phyloP scores from a whole-genome alignment of 2,888 invertebrate genomes.

The Boloria euphrosyne region DNA sequence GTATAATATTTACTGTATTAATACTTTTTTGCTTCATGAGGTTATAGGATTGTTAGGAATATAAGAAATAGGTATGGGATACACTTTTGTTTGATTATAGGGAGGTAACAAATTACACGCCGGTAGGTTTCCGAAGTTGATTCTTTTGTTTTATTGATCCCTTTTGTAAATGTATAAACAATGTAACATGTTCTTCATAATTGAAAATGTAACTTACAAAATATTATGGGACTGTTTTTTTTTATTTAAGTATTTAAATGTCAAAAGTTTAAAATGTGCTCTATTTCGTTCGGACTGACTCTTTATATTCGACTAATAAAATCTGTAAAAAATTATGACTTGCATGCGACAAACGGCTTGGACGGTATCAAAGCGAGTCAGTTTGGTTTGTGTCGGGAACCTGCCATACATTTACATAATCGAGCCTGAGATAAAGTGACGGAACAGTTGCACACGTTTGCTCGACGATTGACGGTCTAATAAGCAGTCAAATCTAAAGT shows the following conservation, averaged over 20 bases:
- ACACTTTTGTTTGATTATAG: slow-evolving; percentile 67
- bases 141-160: slow-evolving; percentile 47
- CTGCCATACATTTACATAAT: slow-evolving; percentile 38
- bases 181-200: slow-evolving; percentile 29
- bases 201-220: slow-evolving; percentile 25
- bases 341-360: not conserved
- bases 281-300: slow-evolving; percentile 34
- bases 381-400: slow-evolving; percentile 35
- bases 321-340: not conserved
- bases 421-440: slow-evolving; percentile 28
- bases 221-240: slow-evolving; percentile 28
- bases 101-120: slow-evolving; percentile 57
- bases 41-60: slow-evolving; percentile 75
- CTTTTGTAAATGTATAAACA: slow-evolving; percentile 42
- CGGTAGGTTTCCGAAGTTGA: slow-evolving; percentile 65
- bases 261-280: slow-evolving; percentile 24
- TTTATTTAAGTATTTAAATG: slow-evolving; percentile 18
- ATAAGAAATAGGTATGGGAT: slow-evolving; percentile 73
- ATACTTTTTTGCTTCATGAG: slow-evolving; percentile 81
- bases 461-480: too few relatives aligned
- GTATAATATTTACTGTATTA: slow-evolving; percentile 74
- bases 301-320: slow-evolving; percentile 13
- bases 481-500: too few relatives aligned
- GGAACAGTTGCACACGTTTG: slow-evolving; percentile 2
- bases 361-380: slow-evolving; percentile 22